phyloP scores from a whole-genome alignment of 1,140 invertebrate species.

The Leptinotarsa texana region DNA sequence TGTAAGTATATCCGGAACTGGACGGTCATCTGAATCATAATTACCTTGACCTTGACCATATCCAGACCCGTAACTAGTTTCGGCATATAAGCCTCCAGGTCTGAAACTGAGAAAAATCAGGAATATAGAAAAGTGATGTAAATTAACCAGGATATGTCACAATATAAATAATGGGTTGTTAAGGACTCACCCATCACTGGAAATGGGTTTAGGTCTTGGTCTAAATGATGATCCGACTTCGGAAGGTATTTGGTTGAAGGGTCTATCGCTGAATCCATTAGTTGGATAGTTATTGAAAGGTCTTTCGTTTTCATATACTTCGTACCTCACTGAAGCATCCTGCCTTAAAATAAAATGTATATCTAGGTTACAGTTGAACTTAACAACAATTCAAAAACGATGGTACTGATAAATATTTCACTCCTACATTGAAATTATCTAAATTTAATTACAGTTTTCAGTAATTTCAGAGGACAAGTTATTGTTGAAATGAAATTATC shows the following conservation, averaged over 20 bases:
- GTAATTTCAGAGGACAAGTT: too few relatives aligned
- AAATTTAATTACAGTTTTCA: too few relatives aligned
- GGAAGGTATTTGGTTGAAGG: constrained; percentile 14
- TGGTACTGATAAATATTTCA: too few relatives aligned
- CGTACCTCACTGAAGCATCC: constrained; percentile 26
- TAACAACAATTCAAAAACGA: too few relatives aligned
- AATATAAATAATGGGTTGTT: too few relatives aligned
- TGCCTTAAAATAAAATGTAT: constrained; percentile 11
- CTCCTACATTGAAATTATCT: too few relatives aligned
- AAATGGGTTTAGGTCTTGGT: background rate
- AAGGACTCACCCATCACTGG: background rate
- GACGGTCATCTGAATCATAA: constrained; percentile 28
- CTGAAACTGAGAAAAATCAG: constrained; percentile 27
- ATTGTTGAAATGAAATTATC: too few relatives aligned
- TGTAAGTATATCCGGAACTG: constrained; percentile 47
- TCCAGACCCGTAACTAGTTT: constrained; percentile 20
- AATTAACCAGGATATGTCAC: too few relatives aligned
- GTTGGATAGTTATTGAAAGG: constrained; percentile 3
- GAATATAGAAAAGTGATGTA: too few relatives aligned
- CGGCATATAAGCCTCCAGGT: constrained; percentile 42
- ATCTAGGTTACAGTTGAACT: too few relatives aligned
- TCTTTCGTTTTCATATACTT: constrained; percentile 29
- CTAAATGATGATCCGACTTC: constrained; percentile 12
- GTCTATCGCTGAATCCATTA: constrained; percentile 1
- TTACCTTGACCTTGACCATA: constrained; percentile 33